Evolutionary conservation across 2,113 vertebrate genomes (phyloP), one percentile per base, ranked within the genome.

Genomic region (Ceyx margarethae): DNA sequence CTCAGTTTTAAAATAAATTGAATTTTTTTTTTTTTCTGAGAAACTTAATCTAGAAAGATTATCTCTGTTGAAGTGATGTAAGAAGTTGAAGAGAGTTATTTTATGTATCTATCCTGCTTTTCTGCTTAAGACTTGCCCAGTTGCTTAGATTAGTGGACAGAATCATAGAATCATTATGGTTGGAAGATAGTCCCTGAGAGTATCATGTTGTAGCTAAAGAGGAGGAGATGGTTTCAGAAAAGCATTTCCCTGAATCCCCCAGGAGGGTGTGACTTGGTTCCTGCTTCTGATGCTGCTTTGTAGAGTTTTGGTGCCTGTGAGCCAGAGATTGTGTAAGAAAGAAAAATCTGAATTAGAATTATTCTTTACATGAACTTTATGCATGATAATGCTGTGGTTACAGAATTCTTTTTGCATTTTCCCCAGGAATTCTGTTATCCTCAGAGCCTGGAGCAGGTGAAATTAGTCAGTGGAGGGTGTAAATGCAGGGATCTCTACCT

Each of bases 1-100:
- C 7, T 40, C 15, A 6, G 25, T 51, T 76, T 80, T 64, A 45
- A 8, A 53, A 35, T 21, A 42, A 42, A 13, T 73, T 48, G 28
- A 14, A 6, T 54, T 50, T 90, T 87, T 91, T 57, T 50, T 50
- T 81, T 64, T 14, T 60, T 80, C 53, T 43, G 22, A 43, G 46
- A 81, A 88, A 68, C 50, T 75, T 61, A 11, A 4, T 58, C 60
- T 81, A 33, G 43, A 90, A 76, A 58, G 37, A 23, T 89, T 14
- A 11, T 77, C 19, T 69, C 15, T n/a, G 15, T 89, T 43, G 64
- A 61, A n/a, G 22, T 56, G 29, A 64, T 37, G 23, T 22, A 68
- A 93, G 84, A 79, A 92, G 66, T 91, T 61, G 94, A 77, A 60
- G 73, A 84, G 84, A 57, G 35, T 94, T 95, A 85, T 83, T 95